phyloP scores from a whole-genome alignment of 1,140 invertebrate species.

The Sitobion miscanthi region DNA sequence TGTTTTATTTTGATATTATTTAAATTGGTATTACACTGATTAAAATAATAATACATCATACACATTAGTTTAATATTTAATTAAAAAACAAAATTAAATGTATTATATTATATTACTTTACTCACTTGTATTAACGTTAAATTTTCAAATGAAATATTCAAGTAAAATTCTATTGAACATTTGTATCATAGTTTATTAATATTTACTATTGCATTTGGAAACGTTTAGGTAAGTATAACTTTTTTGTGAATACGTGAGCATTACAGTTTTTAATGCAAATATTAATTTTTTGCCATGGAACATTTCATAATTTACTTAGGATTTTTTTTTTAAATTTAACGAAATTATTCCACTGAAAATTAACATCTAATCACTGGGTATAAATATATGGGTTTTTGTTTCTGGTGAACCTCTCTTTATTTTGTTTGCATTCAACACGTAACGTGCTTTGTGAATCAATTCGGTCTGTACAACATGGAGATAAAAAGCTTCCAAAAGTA shows the following conservation, averaged over 20 bases:
- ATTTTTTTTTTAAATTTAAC: background rate
- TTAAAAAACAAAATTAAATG: too few relatives aligned
- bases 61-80: too few relatives aligned
- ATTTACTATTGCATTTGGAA: background rate
- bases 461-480: background rate
- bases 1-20: too few relatives aligned
- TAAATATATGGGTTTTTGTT: slow-evolving; percentile 5
- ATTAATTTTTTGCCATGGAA: background rate
- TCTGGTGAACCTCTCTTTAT: background rate
- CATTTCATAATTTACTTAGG: background rate
- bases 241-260: background rate
- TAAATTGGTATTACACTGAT: too few relatives aligned
- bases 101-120: too few relatives aligned
- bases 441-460: slow-evolving; percentile 37
- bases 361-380: background rate
- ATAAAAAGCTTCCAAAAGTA: slow-evolving; percentile 37
- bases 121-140: too few relatives aligned
- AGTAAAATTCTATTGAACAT: too few relatives aligned
- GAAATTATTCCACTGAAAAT: background rate
- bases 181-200: too few relatives aligned
- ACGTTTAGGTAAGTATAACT: background rate
- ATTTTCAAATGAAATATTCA: too few relatives aligned
- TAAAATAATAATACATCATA: too few relatives aligned
- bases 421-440: slow-evolving; percentile 27
- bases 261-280: background rate